These are phyloP conservation scores for Rhodophaea formosa DNA, from an alignment of 2,888 invertebrate genomes.

Conservation along the genomic window DNA sequence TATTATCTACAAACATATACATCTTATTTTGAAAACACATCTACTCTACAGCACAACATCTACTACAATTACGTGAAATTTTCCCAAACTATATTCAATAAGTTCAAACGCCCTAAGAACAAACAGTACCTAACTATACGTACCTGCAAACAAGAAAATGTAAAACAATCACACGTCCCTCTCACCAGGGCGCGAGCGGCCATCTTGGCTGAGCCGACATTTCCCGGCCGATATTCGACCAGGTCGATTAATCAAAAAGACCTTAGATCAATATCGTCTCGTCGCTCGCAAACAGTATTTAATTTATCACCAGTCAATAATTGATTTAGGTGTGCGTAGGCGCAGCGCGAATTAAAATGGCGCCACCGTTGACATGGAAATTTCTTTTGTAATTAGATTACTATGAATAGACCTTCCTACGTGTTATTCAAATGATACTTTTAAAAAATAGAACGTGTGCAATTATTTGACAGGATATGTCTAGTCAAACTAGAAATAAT, in stretches of 20 bases:
- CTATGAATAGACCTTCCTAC: constrained; percentile 8
- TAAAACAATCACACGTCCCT: constrained; percentile 45
- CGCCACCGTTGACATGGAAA: constrained; percentile 52
- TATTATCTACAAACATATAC: no score
- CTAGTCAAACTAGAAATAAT: no score
- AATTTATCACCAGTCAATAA: constrained; percentile 71
- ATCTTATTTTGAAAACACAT: no score
- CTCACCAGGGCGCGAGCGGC: constrained; percentile 71
- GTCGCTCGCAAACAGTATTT: constrained; percentile 71
- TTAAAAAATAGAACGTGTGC: no score
- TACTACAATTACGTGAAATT: no score
- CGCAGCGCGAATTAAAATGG: constrained; percentile 67
- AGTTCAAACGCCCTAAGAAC: no score
- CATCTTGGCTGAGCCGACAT: constrained; percentile 60
- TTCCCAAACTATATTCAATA: no score
- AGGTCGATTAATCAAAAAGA: constrained; percentile 72
- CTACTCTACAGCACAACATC: no score
- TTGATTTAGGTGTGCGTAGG: constrained; percentile 73
- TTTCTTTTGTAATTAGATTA: constrained; percentile 20
- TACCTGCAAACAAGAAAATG: constrained; percentile 16
- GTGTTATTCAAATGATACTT: constrained; percentile 24
- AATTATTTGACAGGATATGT: no score
- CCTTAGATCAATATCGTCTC: constrained; percentile 69
- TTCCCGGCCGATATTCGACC: constrained; percentile 60
- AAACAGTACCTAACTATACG: not conserved